These are phyloP conservation scores for Frieseomelitta varia DNA, from an alignment of 1,140 invertebrate genomes.

Conservation along the genomic window DNA sequence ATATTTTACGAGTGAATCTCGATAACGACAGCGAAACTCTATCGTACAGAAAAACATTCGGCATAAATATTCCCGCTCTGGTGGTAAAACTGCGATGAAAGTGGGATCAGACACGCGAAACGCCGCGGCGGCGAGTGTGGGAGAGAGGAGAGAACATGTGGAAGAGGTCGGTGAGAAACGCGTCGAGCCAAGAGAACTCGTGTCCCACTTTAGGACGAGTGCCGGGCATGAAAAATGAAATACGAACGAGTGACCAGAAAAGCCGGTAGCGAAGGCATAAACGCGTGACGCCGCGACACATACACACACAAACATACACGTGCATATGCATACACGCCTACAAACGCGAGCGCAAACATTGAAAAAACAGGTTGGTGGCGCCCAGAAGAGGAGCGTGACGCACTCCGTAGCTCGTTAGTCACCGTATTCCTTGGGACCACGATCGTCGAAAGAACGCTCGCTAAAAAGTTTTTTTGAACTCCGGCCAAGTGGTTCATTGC, in stretches of 20 bases:
- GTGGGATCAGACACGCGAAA: not conserved
- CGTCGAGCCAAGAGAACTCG: slow-evolving; percentile 6
- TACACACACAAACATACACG: too few species aligned
- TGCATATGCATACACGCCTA: not conserved
- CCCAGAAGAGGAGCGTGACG: slow-evolving; percentile 45
- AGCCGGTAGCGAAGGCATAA: slow-evolving; percentile 38
- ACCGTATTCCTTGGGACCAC: not conserved
- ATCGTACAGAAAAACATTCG: too few species aligned
- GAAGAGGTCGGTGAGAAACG: not conserved
- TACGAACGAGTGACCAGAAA: slow-evolving; percentile 42
- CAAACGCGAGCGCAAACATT: slow-evolving; percentile 29
- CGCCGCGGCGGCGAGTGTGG: too few species aligned
- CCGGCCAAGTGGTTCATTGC: slow-evolving; percentile 47
- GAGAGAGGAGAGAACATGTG: not conserved
- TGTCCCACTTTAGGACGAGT: slow-evolving; percentile 42
- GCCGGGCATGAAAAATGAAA: slow-evolving; percentile 38
- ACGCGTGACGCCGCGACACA: slow-evolving; percentile 17
- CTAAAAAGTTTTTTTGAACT: slow-evolving; percentile 45
- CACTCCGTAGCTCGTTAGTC: slow-evolving; percentile 40
- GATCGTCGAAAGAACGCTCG: slow-evolving; percentile 2
- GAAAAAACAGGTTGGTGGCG: slow-evolving; percentile 56
- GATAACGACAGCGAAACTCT: not conserved
- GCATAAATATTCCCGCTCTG: not conserved
- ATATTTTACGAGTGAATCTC: not conserved
- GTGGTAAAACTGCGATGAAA: not conserved